Evolutionary conservation across 2,888 invertebrate species (phyloP).

Genomic region (Volucella inflata): DNA sequence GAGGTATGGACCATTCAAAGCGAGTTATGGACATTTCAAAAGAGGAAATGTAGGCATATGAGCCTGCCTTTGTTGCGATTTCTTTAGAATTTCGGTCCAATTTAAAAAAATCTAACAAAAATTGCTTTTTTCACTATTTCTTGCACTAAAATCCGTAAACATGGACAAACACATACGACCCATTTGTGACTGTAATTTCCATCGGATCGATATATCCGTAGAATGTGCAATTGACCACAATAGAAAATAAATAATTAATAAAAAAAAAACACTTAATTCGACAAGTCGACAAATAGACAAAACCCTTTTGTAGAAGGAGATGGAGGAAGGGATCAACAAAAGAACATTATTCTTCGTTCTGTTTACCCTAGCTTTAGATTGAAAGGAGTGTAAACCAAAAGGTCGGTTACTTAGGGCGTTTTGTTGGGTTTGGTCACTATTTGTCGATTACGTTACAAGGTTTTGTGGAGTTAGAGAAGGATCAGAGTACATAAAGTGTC

Average conservation of each 20-base stretch:
- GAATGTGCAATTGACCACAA: no score
- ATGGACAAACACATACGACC: no score
- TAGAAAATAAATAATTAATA: neutral
- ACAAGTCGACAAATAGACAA: neutral
- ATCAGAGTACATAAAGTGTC: slow-evolving; percentile 1
- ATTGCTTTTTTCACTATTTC: no score
- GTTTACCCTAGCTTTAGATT: neutral
- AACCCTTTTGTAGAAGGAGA: slow-evolving; percentile 12
- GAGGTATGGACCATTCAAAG: no score
- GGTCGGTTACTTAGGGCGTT: neutral
- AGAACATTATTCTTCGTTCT: slow-evolving; percentile 25
- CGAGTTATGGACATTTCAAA: no score
- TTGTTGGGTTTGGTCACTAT: slow-evolving; percentile 6
- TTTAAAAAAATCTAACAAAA: no score
- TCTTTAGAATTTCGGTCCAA: no score
- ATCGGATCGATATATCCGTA: no score
- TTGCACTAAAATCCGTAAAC: no score
- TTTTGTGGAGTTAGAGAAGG: neutral
- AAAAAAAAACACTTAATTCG: neutral
- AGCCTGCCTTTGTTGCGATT: no score
- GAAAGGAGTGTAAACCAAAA: slow-evolving; percentile 21
- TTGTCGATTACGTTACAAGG: slow-evolving; percentile 17
- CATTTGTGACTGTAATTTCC: no score
- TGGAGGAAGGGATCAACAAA: neutral
- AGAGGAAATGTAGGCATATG: no score